Evolutionary conservation across 2,888 invertebrate species (phyloP), one percentile per base, ranked within the genome.

Genomic region (Fissipunctia ypsillon): DNA sequence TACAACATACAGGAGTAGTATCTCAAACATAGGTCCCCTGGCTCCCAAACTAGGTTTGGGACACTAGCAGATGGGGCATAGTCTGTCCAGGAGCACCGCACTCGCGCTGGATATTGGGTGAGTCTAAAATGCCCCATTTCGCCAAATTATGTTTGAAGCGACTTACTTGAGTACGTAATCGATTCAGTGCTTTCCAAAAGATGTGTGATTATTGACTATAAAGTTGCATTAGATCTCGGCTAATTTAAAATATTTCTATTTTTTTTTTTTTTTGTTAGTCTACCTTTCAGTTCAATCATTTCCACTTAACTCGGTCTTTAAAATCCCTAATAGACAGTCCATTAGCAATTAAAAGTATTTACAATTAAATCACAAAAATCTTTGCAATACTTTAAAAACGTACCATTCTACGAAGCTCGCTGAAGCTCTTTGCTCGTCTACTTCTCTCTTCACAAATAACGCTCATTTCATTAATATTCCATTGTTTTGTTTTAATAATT

Each of bases 331-430:
- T 68, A 81, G 73, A 80, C 73, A 80, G 54, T 69, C 69, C 69
- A 73, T 78, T 73, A 80, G 59, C 67, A 80, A 67, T 73, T 67
- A 80, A 73, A 80, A 80, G 73, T 60, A 59, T 73, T 64, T 60
- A 45, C 54, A 81, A 81, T 80, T 70, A 70, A 60, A 70, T 69
- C 0, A 52, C 64, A 52, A 71, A 69, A 66, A 67, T 12, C 45
- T 48, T 76, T 52, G 60, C 35, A 54, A 63, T 57, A 52, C 73
- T 76, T 80, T 73, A 22, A 63, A 59, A 57, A 60, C 2, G n/a
- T 31, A n/a, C 50, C 12, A 28, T 48, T 70, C 45, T 35, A 35
- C 25, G 56, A 74, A 73, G 28, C 57, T 41, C 35, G 35, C 28
- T 25, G 35, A 28, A 71, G 45, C 66, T 68, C 28, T 60, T 80